phyloP scores from a whole-genome alignment of 64 coral and sea anemone genomes.

The Montipora sp. region DNA sequence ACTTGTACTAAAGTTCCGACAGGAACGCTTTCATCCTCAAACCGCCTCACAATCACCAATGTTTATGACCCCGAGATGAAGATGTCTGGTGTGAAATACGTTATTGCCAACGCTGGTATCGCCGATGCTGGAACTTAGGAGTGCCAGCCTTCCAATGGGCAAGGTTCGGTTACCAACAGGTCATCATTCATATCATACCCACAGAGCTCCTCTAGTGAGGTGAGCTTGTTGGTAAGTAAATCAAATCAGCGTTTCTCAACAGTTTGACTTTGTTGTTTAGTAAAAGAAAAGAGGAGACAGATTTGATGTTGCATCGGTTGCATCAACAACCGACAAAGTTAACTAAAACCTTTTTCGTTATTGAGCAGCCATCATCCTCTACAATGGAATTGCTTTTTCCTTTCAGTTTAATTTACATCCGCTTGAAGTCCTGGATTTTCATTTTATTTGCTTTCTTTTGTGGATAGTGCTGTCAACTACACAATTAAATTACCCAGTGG shows the following conservation, averaged over 20 bases:
- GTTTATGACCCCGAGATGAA: constrained; percentile 46
- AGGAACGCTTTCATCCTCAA: neutral
- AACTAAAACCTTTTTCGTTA: too few relatives aligned
- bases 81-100: constrained; percentile 41
- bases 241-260: neutral
- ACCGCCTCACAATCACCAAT: constrained; percentile 24
- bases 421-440: too few relatives aligned
- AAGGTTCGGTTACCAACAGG: constrained; percentile 42
- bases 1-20: neutral
- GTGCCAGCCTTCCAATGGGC: constrained; percentile 30
- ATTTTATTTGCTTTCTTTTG: too few relatives aligned
- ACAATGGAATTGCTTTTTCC: too few relatives aligned
- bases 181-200: constrained; percentile 17
- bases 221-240: neutral
- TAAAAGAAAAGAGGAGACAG: too few relatives aligned
- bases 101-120: constrained; percentile 31
- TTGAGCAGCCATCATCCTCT: too few relatives aligned
- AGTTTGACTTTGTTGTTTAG: too few relatives aligned
- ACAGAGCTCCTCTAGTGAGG: neutral
- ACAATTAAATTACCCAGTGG: too few relatives aligned
- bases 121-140: constrained; percentile 65
- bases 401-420: too few relatives aligned
- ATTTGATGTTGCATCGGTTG: too few relatives aligned
- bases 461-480: too few relatives aligned
- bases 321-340: too few relatives aligned